Conservation (phyloP, 1,140 invertebrate genomes). For the Bombus turneri region DNA sequence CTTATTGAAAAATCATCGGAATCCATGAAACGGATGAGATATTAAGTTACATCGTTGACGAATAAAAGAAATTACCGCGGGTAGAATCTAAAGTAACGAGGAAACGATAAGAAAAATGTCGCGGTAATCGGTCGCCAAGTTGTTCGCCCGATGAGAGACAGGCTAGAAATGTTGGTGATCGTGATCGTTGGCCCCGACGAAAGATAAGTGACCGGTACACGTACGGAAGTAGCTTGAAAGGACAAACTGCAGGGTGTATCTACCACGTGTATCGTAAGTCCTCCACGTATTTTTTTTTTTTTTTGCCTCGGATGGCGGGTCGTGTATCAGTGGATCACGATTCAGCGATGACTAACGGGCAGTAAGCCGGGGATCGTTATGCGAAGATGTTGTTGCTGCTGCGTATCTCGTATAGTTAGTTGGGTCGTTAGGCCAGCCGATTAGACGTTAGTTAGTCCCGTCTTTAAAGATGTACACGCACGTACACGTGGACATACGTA, state of each 20-base stretch:
- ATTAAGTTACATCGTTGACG: too few species aligned
- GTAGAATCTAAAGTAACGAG: background rate
- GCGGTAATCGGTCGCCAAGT: background rate
- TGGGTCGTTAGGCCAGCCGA: constrained; percentile 64
- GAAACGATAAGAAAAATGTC: background rate
- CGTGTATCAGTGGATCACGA: constrained; percentile 67
- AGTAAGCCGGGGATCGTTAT: constrained; percentile 60
- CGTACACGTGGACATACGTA: background rate
- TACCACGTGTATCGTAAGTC: constrained; percentile 47
- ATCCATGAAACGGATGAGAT: too few species aligned
- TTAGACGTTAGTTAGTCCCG: constrained; percentile 66
- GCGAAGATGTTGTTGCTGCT: constrained; percentile 41
- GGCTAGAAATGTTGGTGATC: background rate
- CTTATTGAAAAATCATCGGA: too few species aligned
- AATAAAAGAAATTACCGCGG: background rate
- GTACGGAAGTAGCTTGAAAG: constrained; percentile 36
- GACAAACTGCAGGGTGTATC: constrained; percentile 42
- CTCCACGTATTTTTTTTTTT: constrained; percentile 19
- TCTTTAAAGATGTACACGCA: constrained; percentile 43
- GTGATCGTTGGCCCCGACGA: constrained; percentile 13
- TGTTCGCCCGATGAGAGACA: background rate
- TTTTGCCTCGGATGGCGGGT: constrained; percentile 15
- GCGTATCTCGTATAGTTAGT: constrained; percentile 63
- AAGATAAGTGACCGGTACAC: constrained; percentile 13
- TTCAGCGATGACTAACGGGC: constrained; percentile 70